Percentiles rank a stretch among this genome's conserved stretches.
These are phyloP conservation scores for Pterobdella sp. DNA, from an alignment of 2,888 invertebrate genomes.

Conservation along the genomic window DNA sequence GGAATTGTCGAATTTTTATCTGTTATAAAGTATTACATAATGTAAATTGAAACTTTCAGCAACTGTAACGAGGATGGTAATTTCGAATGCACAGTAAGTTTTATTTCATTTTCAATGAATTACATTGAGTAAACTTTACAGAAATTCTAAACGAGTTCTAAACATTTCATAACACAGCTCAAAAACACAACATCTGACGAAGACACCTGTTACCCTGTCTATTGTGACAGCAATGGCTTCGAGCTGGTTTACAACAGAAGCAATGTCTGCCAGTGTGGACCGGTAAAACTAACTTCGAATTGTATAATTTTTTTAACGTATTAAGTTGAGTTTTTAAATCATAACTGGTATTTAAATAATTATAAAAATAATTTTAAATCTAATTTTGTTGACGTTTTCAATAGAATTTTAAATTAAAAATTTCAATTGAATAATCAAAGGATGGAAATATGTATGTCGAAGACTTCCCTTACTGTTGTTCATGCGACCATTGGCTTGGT, in stretches of 20 bases:
- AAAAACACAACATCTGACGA: conserved; percentile 3
- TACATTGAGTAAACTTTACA: neutral
- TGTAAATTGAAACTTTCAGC: neutral
- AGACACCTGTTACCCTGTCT: neutral
- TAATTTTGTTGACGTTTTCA: neutral
- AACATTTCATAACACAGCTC: no score
- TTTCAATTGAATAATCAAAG: neutral
- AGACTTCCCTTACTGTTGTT: neutral
- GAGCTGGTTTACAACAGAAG: conserved; percentile 19
- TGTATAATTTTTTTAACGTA: neutral
- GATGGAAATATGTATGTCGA: neutral
- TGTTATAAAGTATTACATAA: neutral
- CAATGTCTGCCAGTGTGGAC: conserved; percentile 5
- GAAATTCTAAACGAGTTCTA: no score
- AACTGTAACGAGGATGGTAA: conserved; percentile 19
- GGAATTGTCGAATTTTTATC: neutral
- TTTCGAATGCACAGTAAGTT: conserved; percentile 16
- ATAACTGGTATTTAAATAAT: neutral
- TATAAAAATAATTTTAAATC: neutral
- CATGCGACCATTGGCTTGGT: neutral
- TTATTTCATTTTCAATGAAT: neutral
- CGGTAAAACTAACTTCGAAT: conserved; percentile 1
- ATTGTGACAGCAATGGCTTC: conserved; percentile 6
- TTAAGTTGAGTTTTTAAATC: neutral
- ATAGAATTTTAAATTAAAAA: neutral